phyloP scores from a whole-genome alignment of 2,113 vertebrate species.

The Heteronetta atricapilla region DNA sequence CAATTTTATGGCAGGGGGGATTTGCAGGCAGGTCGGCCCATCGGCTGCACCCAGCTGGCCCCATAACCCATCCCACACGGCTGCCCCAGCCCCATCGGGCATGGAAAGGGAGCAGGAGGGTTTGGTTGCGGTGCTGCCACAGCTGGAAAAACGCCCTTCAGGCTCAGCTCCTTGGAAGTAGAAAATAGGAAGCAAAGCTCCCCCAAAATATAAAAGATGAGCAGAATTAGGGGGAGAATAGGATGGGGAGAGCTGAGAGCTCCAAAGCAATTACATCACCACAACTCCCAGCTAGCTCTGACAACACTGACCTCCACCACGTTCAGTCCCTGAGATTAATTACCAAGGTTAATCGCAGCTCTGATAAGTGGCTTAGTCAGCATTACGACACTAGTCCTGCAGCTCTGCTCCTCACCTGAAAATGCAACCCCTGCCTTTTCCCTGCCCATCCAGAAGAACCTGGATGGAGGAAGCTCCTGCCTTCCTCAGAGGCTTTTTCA shows the following conservation, averaged over 20 bases:
- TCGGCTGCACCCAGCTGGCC: background rate
- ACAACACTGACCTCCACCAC: background rate
- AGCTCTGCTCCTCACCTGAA: background rate
- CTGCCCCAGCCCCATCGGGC: rapidly evolving
- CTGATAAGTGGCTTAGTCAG: background rate
- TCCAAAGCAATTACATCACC: background rate
- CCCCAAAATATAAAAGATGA: background rate
- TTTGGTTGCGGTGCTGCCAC: background rate
- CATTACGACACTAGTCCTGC: background rate
- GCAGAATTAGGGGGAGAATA: background rate
- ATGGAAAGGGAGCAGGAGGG: background rate
- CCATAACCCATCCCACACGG: rapidly evolving
- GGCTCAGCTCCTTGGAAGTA: background rate
- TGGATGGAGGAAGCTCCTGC: background rate
- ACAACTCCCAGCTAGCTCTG: background rate
- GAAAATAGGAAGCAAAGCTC: background rate
- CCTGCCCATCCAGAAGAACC: rapidly evolving
- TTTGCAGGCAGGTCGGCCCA: rapidly evolving
- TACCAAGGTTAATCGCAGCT: background rate
- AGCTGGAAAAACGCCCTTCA: rapidly evolving
- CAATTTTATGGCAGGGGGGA: background rate
- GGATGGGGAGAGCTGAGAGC: background rate
- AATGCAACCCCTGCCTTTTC: background rate
- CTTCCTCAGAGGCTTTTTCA: background rate
- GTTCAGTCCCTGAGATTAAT: background rate